phyloP scores from a whole-genome alignment of 2,888 invertebrate genomes.

The Mylabris sibirica region DNA sequence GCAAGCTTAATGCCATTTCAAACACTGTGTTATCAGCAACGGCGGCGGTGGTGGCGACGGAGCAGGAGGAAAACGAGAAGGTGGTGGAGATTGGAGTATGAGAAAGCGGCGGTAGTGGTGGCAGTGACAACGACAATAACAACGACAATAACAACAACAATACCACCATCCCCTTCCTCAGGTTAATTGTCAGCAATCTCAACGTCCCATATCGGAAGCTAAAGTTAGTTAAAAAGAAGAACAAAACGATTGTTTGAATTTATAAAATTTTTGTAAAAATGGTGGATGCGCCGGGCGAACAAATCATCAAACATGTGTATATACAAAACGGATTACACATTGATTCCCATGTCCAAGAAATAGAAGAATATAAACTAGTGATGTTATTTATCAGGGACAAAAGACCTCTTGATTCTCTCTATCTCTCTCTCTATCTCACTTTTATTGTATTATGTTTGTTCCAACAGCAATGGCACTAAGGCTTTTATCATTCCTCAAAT shows the following conservation, averaged over 20 bases:
- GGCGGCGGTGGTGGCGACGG: slow-evolving; percentile 37
- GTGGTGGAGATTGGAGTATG: slow-evolving; percentile 21
- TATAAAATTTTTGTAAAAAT: neutral
- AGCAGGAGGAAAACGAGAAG: neutral
- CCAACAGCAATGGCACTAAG: slow-evolving; percentile 39
- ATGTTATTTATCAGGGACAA: slow-evolving; percentile 56
- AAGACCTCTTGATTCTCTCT: slow-evolving; percentile 56
- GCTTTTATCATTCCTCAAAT: slow-evolving; percentile 58
- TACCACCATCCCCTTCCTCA: neutral
- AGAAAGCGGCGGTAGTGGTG: neutral
- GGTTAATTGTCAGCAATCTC: slow-evolving; percentile 2
- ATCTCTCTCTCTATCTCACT: slow-evolving; percentile 19
- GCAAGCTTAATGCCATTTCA: slow-evolving; percentile 52
- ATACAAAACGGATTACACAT: slow-evolving; percentile 48
- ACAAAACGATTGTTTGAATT: neutral
- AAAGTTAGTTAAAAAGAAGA: neutral
- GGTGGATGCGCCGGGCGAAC: slow-evolving; percentile 16
- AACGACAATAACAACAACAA: neutral
- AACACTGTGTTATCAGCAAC: slow-evolving; percentile 59
- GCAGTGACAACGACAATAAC: neutral
- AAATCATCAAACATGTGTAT: slow-evolving; percentile 4
- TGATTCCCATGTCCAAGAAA: slow-evolving; percentile 50
- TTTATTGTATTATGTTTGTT: slow-evolving; percentile 54
- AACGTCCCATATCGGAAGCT: slow-evolving; percentile 12
- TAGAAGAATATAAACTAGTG: slow-evolving; percentile 35